These are phyloP conservation scores for Villa cingulata DNA, from an alignment of 2,888 invertebrate species.

Conservation along the genomic window DNA sequence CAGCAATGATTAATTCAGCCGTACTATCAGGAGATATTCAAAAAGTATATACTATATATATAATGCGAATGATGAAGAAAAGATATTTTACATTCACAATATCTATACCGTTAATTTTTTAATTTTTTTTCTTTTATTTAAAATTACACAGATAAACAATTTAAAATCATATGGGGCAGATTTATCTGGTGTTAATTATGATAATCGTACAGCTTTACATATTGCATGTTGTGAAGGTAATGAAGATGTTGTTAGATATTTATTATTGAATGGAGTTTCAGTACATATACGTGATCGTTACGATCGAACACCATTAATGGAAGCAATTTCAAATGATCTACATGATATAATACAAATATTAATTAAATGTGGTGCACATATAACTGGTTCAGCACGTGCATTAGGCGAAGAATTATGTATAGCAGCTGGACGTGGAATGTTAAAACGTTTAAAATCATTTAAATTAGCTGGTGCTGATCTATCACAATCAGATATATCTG, in stretches of 20 bases:
- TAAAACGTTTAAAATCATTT: constrained; percentile 45
- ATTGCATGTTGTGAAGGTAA: constrained; percentile 64
- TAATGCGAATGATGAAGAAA: no score
- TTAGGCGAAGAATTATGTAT: constrained; percentile 54
- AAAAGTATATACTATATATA: constrained; percentile 39
- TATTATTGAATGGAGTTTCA: constrained; percentile 66
- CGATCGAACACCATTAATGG: constrained; percentile 56
- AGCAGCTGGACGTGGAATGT: constrained; percentile 48
- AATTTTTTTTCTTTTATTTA: background rate
- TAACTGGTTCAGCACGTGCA: constrained; percentile 43
- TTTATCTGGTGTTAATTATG: constrained; percentile 57
- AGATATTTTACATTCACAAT: background rate
- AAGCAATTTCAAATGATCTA: constrained; percentile 52
- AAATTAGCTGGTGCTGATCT: constrained; percentile 55
- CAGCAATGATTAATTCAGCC: constrained; percentile 54
- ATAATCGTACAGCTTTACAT: constrained; percentile 66
- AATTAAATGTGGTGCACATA: constrained; percentile 60
- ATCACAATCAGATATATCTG: constrained; percentile 44
- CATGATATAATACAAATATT: constrained; percentile 51
- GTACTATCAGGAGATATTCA: constrained; percentile 41
- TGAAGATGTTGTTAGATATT: constrained; percentile 49
- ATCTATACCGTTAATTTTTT: background rate
- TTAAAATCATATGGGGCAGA: constrained; percentile 51
- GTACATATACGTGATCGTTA: constrained; percentile 63
- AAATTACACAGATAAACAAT: constrained; percentile 23